phyloP scores from a whole-genome alignment of 2,888 invertebrate genomes.

The Arenicola marina region DNA sequence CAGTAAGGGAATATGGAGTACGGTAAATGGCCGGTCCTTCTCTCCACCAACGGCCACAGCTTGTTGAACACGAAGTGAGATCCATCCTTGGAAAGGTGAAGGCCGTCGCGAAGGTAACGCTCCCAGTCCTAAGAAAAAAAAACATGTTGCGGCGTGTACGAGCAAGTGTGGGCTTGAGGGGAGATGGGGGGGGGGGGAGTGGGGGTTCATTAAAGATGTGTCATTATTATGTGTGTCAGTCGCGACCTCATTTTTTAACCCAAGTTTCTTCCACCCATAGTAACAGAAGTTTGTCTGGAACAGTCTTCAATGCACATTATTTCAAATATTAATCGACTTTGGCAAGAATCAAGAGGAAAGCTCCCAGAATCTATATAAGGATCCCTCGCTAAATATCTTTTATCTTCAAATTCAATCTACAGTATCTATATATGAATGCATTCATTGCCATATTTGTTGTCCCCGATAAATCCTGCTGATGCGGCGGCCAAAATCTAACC shows the following conservation, averaged over 20 bases:
- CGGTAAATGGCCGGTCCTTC: background rate
- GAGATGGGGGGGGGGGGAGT: too few species aligned
- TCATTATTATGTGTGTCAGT: too few species aligned
- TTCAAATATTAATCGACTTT: background rate
- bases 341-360: background rate
- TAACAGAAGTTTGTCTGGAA: background rate
- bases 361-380: background rate
- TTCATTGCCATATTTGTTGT: too few species aligned
- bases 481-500: too few species aligned
- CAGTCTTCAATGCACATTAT: background rate
- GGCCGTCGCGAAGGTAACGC: background rate
- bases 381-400: background rate
- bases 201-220: too few species aligned
- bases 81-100: background rate
- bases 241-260: too few species aligned
- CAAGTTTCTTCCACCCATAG: background rate
- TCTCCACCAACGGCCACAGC: background rate
- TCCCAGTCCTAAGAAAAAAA: constrained; percentile 3
- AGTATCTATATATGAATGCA: background rate
- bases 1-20: background rate
- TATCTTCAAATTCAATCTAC: background rate
- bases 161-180: background rate
- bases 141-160: too few species aligned
- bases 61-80: background rate
- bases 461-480: too few species aligned